Base-by-base conservation (phyloP, 2,797 vertebrate species). In the Centropyge bicolor region DNA sequence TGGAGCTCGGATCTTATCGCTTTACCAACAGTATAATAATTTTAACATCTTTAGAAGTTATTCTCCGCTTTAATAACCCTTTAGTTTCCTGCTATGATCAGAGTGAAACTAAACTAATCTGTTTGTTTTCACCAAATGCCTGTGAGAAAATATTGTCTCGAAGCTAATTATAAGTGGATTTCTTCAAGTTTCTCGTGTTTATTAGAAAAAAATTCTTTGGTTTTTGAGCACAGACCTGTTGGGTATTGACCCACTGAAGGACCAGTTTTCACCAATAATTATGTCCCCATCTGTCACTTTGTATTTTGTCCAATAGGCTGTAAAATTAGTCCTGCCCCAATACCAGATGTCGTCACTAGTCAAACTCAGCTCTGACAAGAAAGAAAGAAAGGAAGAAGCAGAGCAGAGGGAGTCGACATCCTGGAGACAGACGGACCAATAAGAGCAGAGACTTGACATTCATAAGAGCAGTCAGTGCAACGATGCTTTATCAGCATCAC, bases 381-480 rank as follows among this genome's bases (percentile, higher is more conserved):
- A 40, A 41, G 38, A 41, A 10, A 35, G 20, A 62, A 14, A 20
- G 31, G 56, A n/a, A 38, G 10, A 22, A 16, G 22, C 19, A 41
- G 14, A 27, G 62, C 6, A 45, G 19, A 64, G 13, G 17, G 45
- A 31, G 45, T 1, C 6, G 60, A 11, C 5, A 20, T 68, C 75
- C 40, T 20, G 24, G 54, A 80, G 70, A 77, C 68, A 77, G 46
- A 24, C 13, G 17, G 54, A 36, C 74, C 63, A 67, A 72, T 56
- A 8, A 62, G 46, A 63, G 38, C 46, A 67, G 36, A 65, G 60
- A 56, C 40, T 38, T 38, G 22, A 61, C 20, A 65, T 54, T 41
- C 48, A 16, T 59, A 49, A 64, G 70, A 57, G 73, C 17, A 40
- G 35, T 46, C 63, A 68, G 20, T 51, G 46, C 11, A 12, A 9